A percentile compares a stretch with the other conserved stretches of the same genome.
Evolutionary conservation across 2,113 vertebrate genomes (phyloP).

Genomic region (Tamias sibiricus): DNA sequence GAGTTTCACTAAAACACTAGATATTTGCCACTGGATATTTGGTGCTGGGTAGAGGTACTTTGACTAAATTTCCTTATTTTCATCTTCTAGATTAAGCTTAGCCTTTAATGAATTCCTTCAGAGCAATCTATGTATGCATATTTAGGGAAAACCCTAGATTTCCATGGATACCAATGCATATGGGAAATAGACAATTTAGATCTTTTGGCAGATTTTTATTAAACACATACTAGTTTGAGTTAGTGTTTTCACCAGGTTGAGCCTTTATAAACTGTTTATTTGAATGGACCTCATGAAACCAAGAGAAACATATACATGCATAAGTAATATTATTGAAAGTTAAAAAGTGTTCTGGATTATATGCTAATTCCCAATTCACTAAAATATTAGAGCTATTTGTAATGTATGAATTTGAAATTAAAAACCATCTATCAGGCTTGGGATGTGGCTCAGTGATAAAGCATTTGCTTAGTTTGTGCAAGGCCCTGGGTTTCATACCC

Average conservation of each 20-base stretch:
- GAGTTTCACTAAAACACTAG: not conserved
- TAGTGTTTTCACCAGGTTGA: not conserved
- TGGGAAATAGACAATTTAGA: not conserved
- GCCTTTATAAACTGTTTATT: not conserved
- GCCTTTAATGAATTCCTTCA: constrained; percentile 14
- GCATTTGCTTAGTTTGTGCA: not conserved
- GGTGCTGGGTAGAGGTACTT: not conserved
- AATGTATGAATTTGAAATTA: constrained; percentile 32
- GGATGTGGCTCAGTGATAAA: not conserved
- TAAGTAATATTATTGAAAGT: not conserved
- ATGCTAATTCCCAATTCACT: constrained; percentile 21
- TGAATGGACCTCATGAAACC: not conserved
- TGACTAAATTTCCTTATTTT: not conserved
- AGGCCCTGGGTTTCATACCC: not conserved
- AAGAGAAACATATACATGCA: not conserved
- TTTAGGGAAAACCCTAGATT: not conserved
- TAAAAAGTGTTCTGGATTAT: not conserved
- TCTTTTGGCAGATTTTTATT: not conserved
- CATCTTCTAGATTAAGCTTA: not conserved
- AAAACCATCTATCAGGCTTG: not conserved
- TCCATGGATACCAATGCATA: not conserved
- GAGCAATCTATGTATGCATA: not conserved
- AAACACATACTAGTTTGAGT: not conserved
- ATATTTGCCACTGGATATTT: not conserved
- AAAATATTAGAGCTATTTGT: not conserved